phyloP scores from a whole-genome alignment of 35 echinoderm and acorn worm species.

The Chiridota heheva region DNA sequence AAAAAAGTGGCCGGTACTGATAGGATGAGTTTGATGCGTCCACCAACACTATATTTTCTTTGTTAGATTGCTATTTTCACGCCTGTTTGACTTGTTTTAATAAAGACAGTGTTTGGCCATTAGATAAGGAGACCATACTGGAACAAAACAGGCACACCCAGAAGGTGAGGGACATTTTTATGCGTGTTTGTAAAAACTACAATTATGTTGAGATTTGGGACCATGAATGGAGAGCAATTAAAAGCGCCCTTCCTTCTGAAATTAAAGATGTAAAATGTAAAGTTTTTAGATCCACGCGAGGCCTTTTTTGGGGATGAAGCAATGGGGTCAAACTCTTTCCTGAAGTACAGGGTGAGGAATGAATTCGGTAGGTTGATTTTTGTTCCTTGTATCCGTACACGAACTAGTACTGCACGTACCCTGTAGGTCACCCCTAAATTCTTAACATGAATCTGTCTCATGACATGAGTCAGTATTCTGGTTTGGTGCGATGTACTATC shows the following conservation, averaged over 20 bases:
- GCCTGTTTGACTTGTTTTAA: no score
- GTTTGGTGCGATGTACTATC: conserved; percentile 20
- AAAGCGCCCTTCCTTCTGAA: not conserved
- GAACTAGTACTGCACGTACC: conserved; percentile 28
- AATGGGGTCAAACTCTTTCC: not conserved
- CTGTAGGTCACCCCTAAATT: conserved; percentile 45
- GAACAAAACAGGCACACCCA: no score
- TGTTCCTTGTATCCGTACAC: not conserved
- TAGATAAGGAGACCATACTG: not conserved
- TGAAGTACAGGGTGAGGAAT: not conserved
- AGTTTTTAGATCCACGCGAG: not conserved
- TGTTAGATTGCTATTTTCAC: no score
- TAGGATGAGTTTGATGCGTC: no score
- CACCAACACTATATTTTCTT: no score
- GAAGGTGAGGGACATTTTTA: not conserved
- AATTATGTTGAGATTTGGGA: not conserved
- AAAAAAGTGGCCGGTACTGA: no score
- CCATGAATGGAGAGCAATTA: conserved; percentile 7
- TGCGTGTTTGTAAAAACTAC: not conserved
- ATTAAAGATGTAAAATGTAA: not conserved
- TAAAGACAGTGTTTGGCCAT: not conserved
- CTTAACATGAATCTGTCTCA: conserved; percentile 25
- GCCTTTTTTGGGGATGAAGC: conserved; percentile 22
- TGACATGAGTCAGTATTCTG: conserved; percentile 12
- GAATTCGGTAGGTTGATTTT: conserved; percentile 3